These are phyloP conservation scores for Nomada ferruginata DNA, from an alignment of 2,888 invertebrate genomes.

Conservation along the genomic window DNA sequence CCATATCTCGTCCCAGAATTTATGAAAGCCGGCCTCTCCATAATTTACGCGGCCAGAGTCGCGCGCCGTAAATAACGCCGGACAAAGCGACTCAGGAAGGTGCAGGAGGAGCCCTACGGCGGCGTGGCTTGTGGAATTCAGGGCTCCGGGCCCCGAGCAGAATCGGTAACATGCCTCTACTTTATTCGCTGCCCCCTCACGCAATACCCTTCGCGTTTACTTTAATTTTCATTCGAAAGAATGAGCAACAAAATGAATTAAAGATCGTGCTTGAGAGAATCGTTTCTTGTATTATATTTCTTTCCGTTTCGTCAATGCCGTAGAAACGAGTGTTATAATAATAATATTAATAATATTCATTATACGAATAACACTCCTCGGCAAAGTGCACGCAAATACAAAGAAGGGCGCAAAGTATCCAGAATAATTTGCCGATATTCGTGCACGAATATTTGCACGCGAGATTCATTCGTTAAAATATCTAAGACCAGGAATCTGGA, in stretches of 20 bases:
- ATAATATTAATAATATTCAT: no score
- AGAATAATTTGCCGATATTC: no score
- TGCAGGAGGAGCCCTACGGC: slow-evolving; percentile 57
- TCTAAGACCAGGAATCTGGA: no score
- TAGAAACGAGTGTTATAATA: no score
- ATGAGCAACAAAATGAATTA: slow-evolving; percentile 1
- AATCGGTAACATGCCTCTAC: slow-evolving; percentile 62
- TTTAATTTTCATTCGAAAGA: slow-evolving; percentile 2
- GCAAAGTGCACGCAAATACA: no score
- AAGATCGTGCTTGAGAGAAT: background rate
- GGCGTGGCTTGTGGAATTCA: slow-evolving; percentile 59
- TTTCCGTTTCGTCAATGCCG: no score
- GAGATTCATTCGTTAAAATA: no score
- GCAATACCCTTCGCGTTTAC: slow-evolving; percentile 15
- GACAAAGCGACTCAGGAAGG: slow-evolving; percentile 68
- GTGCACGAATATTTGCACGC: no score
- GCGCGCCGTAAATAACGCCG: slow-evolving; percentile 74
- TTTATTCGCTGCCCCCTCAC: slow-evolving; percentile 28
- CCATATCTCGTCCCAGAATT: slow-evolving; percentile 78
- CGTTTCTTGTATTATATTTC: no score
- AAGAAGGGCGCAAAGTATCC: no score
- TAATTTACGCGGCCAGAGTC: slow-evolving; percentile 75
- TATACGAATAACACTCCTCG: no score
- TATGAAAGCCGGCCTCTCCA: slow-evolving; percentile 77
- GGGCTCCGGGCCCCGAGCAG: slow-evolving; percentile 37